A percentile compares a stretch with the other conserved stretches of the same genome.
Conservation (phyloP, 2,888 invertebrate species). For the Acanthosepion esculentum region DNA sequence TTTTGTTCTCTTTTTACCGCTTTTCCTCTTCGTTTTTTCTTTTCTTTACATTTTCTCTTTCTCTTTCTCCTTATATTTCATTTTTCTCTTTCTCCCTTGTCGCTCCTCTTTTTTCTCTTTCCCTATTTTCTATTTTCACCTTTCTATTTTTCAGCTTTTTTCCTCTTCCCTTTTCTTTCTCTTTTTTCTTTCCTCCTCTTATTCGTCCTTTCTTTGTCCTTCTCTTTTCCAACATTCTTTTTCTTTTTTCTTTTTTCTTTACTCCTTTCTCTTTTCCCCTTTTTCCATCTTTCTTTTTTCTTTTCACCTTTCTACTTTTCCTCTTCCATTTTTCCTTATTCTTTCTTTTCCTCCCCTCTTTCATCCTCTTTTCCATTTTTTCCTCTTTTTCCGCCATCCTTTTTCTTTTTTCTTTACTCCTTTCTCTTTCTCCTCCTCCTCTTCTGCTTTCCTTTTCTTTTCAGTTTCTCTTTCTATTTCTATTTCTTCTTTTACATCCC, state of each 20-base stretch:
- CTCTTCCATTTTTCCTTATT: background rate
- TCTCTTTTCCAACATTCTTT: too few relatives aligned
- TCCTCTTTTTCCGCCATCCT: too few relatives aligned
- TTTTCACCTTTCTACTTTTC: background rate
- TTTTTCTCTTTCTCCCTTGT: too few relatives aligned
- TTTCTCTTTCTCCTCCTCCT: too few relatives aligned
- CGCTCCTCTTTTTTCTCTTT: too few relatives aligned
- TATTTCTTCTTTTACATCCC: background rate
- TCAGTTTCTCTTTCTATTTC: background rate
- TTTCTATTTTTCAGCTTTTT: background rate
- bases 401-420: background rate
- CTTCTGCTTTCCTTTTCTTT: background rate
- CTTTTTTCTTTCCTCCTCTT: background rate
- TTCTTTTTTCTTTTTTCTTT: background rate
- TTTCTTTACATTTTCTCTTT: background rate
- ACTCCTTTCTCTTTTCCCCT: background rate
- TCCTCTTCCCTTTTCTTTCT: background rate
- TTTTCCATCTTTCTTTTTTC: background rate
- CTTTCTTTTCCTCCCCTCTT: conserved; percentile 24
- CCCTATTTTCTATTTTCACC: too few relatives aligned
- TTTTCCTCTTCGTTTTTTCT: conserved; percentile 40
- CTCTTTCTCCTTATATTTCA: background rate
- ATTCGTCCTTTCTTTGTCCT: too few relatives aligned
- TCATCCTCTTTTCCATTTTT: background rate
- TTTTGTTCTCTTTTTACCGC: conserved; percentile 49